phyloP scores from a whole-genome alignment of 2,113 vertebrate genomes.

The Rynchops niger region DNA sequence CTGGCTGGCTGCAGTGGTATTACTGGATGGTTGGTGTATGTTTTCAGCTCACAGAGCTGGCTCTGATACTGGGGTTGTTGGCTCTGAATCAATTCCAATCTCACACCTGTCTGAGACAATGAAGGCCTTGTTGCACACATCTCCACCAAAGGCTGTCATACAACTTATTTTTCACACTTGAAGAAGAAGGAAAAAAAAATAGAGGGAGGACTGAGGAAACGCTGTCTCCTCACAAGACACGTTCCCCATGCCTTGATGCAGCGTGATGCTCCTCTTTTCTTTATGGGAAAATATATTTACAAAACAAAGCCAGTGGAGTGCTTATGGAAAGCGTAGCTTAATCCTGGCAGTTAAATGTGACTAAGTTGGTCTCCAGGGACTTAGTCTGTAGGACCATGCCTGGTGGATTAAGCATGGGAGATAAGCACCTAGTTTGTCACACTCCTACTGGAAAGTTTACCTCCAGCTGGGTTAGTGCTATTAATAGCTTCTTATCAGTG shows the following conservation, averaged over 20 bases:
- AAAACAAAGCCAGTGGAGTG: neutral
- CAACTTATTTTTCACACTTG: conserved; percentile 37
- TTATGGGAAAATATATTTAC: neutral
- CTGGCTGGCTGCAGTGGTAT: conserved; percentile 76
- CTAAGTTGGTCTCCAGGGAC: neutral
- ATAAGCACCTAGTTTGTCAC: neutral
- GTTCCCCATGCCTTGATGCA: neutral
- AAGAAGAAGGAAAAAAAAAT: neutral
- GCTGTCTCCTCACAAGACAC: neutral
- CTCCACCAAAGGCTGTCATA: conserved; percentile 48
- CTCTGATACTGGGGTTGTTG: conserved; percentile 68
- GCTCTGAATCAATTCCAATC: conserved; percentile 72
- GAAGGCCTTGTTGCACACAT: conserved; percentile 79
- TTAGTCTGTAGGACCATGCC: neutral
- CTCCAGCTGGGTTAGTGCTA: neutral
- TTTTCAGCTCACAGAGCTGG: conserved; percentile 77
- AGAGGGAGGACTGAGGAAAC: neutral
- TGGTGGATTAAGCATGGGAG: neutral
- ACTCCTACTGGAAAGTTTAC: neutral
- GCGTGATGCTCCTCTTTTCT: neutral
- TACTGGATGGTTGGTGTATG: conserved; percentile 69
- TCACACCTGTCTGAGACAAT: conserved; percentile 88
- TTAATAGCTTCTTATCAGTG: neutral
- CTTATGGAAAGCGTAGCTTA: neutral
- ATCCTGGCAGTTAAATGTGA: neutral